Evolutionary conservation across 2,797 vertebrate genomes (phyloP), one percentile per base, ranked within the genome.

Genomic region (Clarias fuscus): DNA sequence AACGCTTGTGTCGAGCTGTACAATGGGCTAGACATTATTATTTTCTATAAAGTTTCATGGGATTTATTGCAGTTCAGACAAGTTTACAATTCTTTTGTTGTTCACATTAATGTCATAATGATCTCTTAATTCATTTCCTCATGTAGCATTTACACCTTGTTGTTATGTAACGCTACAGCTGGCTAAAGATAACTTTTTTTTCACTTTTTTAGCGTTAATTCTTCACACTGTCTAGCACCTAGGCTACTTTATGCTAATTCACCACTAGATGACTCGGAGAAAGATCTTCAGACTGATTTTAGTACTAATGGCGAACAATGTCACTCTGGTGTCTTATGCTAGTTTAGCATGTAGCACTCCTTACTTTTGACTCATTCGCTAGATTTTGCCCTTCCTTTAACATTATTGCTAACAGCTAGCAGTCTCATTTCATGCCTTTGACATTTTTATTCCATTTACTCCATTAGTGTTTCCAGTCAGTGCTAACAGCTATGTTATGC

Each of bases 331-430:
- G 72, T 17, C 24, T 75, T 27, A 7, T n/a, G 72, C 43, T 75
- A 48, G 43, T n/a, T 53, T 27, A 27, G n/a, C 24, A 76, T 17
- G n/a, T 1, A 10, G 7, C 11, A 77, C 33, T 59, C 17, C 58
- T 77, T 20, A 58, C 24, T 59, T 33, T 58, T 59, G 48, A 56
- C 14, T 30, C 14, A 76, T 58, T 78, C 8, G 4, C 24, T 27
- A 37, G 37, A 73, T n/a, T 48, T 4, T 73, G 20, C 17, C 27
- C 1, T 77, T 76, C 15, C 17, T 76, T 30, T 58, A 56, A 1
- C 73, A 30, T 77, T 61, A 61, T 37, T 61, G 76, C 76, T 78
- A 78, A 61, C 30, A 61, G 58, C n/a, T 56, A 27, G 72, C 14
- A 1, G 24, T 56, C 43, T 30, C 48, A 76, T 73, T 48, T 43